Conservation (phyloP, 30 jellyfish, hydroid and myxozoan genomes). For the Mastigias papua region DNA sequence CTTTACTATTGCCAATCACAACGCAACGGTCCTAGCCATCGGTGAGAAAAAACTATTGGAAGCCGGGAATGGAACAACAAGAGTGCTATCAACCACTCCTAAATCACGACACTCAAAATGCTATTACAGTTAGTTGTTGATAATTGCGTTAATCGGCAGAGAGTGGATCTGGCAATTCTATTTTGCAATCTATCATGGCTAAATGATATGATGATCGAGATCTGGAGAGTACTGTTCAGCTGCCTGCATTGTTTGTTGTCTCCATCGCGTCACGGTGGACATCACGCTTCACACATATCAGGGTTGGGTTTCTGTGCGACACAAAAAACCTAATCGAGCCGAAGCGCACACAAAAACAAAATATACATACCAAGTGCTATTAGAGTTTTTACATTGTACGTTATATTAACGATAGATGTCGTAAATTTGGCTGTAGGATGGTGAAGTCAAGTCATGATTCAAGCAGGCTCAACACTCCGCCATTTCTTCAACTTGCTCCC, state of each 20-base stretch:
- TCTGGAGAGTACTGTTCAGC: slow-evolving; percentile 35
- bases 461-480: slow-evolving; percentile 47
- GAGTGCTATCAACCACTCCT: background rate
- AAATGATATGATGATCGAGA: background rate
- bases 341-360: background rate
- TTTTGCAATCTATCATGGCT: background rate
- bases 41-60: background rate
- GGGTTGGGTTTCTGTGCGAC: slow-evolving; percentile 54
- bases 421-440: slow-evolving; percentile 29
- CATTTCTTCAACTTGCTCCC: slow-evolving; percentile 65
- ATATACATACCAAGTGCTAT: slow-evolving; percentile 27
- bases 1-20: background rate
- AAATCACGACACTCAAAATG: background rate
- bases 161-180: background rate
- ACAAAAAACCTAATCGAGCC: background rate
- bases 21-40: background rate
- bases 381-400: slow-evolving; percentile 58
- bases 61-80: slow-evolving; percentile 18
- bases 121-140: background rate
- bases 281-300: slow-evolving; percentile 48
- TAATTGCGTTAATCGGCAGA: background rate
- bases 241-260: slow-evolving; percentile 60
- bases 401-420: background rate
- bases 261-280: slow-evolving; percentile 71
- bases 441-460: slow-evolving; percentile 30